phyloP scores from a whole-genome alignment of 1,140 invertebrate species.

The Drosophila ohnishii region DNA sequence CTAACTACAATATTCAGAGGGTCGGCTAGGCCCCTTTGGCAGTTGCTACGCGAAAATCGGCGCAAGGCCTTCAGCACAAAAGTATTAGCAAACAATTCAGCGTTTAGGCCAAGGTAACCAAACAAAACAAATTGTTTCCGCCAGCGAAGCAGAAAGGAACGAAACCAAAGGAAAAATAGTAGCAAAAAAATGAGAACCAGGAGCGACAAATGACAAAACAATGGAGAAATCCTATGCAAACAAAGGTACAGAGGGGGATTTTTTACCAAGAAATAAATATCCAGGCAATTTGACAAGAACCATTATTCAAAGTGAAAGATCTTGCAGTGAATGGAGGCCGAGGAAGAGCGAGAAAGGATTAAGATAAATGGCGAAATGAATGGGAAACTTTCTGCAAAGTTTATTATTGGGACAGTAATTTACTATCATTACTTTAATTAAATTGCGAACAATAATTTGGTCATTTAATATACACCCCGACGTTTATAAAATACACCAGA shows the following conservation, averaged over 20 bases:
- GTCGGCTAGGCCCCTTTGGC: slow-evolving; percentile 4
- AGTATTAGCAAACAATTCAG: slow-evolving; percentile 49
- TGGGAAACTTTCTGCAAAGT: slow-evolving; percentile 16
- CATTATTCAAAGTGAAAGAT: slow-evolving; percentile 52
- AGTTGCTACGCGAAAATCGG: slow-evolving; percentile 6
- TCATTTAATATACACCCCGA: slow-evolving; percentile 2
- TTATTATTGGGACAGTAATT: slow-evolving; percentile 12
- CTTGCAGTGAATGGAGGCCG: neutral
- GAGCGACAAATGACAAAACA: slow-evolving; percentile 62
- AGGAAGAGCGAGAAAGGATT: neutral
- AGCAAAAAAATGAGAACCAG: slow-evolving; percentile 13
- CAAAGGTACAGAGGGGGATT: neutral
- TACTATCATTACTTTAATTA: slow-evolving; percentile 13
- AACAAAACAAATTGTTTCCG: slow-evolving; percentile 55
- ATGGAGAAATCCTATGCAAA: slow-evolving; percentile 27
- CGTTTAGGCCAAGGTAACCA: slow-evolving; percentile 69
- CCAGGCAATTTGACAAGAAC: slow-evolving; percentile 53
- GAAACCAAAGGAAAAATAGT: slow-evolving; percentile 9
- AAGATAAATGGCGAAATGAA: slow-evolving; percentile 23
- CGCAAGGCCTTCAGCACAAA: slow-evolving; percentile 15
- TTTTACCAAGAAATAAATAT: slow-evolving; percentile 24
- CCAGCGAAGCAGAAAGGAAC: slow-evolving; percentile 29
- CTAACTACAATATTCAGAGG: slow-evolving; percentile 16
- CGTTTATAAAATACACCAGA: neutral
- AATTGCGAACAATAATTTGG: slow-evolving; percentile 25